phyloP scores from a whole-genome alignment of 1,140 invertebrate genomes.

The Drosophila santomea region DNA sequence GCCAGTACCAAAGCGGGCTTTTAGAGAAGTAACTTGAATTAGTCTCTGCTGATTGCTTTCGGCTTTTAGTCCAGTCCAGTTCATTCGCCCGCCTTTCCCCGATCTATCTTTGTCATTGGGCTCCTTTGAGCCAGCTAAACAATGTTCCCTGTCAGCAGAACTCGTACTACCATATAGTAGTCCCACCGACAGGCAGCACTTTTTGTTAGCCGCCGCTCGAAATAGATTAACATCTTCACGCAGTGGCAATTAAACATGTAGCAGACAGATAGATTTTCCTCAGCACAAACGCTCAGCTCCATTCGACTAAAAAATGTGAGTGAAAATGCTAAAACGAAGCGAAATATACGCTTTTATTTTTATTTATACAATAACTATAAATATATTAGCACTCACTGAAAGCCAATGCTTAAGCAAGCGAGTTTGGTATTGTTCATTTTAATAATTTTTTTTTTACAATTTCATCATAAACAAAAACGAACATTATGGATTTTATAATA shows the following conservation, averaged over 20 bases:
- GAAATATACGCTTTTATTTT: constrained; percentile 1
- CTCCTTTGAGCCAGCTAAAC: constrained; percentile 48
- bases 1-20: constrained; percentile 24
- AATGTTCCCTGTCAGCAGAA: constrained; percentile 54
- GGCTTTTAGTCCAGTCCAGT: constrained; percentile 20
- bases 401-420: too few species aligned
- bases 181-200: constrained; percentile 24
- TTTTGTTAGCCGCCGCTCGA: constrained; percentile 48
- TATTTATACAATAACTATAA: too few species aligned
- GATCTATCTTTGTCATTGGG: constrained; percentile 33
- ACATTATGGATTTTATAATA: too few species aligned
- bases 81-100: not conserved
- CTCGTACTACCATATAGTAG: constrained; percentile 10
- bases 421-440: not conserved
- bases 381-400: too few species aligned
- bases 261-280: constrained; percentile 53
- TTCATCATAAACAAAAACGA: too few species aligned
- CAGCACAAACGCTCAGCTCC: constrained; percentile 23
- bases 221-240: constrained; percentile 65
- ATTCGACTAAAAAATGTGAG: constrained; percentile 18
- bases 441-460: not conserved
- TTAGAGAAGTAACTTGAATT: constrained; percentile 55
- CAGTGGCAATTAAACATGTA: constrained; percentile 64
- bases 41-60: constrained; percentile 55
- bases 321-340: not conserved